Evolutionary conservation across 1,140 invertebrate genomes (phyloP).

Genomic region (Probaryconus sp.): DNA sequence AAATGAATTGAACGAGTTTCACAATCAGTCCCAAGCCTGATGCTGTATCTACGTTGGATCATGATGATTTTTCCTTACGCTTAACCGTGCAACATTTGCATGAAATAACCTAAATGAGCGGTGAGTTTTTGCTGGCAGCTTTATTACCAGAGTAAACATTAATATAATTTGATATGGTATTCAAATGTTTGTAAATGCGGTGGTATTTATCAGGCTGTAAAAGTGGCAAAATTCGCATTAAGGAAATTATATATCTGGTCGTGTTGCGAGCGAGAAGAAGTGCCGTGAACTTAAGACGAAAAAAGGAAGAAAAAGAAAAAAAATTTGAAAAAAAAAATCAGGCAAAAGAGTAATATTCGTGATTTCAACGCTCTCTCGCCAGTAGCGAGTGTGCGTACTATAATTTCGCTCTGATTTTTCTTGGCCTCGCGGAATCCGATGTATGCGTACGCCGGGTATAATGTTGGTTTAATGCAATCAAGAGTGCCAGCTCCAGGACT

Average conservation of each 20-base stretch:
- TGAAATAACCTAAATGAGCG: no score
- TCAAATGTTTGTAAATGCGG: conserved; percentile 6
- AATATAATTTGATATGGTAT: no score
- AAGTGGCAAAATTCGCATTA: conserved; percentile 48
- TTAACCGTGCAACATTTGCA: no score
- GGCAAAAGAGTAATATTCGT: conserved; percentile 44
- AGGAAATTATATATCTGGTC: conserved; percentile 40
- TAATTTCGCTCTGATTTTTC: conserved; percentile 56
- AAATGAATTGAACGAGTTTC: no score
- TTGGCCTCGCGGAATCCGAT: conserved; percentile 21
- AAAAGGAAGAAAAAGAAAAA: conserved; percentile 25
- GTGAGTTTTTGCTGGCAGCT: no score
- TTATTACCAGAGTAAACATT: no score
- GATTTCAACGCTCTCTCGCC: conserved; percentile 48
- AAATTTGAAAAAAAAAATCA: background rate
- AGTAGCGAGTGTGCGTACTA: conserved; percentile 45
- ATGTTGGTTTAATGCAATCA: conserved; percentile 67
- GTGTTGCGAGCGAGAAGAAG: background rate
- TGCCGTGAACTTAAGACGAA: background rate
- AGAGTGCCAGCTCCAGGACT: conserved; percentile 43
- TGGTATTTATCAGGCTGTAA: conserved; percentile 44
- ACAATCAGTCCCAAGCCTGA: no score
- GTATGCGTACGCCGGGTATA: conserved; percentile 36
- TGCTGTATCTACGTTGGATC: no score
- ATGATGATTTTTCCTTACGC: no score